phyloP scores from a whole-genome alignment of 2,113 vertebrate genomes.

The Sapajus apella region DNA sequence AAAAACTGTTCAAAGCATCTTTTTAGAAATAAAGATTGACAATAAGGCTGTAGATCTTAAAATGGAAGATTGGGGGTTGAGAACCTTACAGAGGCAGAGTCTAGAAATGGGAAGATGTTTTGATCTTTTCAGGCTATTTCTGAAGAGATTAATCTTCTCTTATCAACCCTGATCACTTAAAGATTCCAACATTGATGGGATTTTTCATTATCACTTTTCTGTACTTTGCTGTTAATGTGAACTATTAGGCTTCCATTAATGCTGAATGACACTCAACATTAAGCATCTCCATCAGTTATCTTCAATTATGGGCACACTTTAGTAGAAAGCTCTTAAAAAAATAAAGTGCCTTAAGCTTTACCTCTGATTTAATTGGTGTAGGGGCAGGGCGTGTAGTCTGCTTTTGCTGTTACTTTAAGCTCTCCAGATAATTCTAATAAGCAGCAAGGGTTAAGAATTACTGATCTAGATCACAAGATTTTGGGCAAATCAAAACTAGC shows the following conservation, averaged over 20 bases:
- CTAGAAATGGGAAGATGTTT: background rate
- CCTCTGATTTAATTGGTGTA: background rate
- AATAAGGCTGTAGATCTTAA: background rate
- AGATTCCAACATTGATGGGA: background rate
- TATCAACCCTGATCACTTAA: background rate
- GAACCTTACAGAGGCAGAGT: background rate
- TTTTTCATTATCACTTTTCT: background rate
- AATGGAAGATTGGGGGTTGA: background rate
- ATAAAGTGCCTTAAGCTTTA: background rate
- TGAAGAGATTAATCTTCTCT: background rate
- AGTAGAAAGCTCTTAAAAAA: constrained; percentile 7
- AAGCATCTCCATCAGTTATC: background rate
- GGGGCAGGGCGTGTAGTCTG: background rate
- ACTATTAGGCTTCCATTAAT: background rate
- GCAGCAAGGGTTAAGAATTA: background rate
- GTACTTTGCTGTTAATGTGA: background rate
- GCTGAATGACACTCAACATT: background rate
- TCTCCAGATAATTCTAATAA: background rate
- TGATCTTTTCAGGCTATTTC: constrained; percentile 22
- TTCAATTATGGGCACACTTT: background rate
- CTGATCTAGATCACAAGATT: background rate
- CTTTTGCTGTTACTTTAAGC: background rate
- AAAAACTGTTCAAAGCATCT: background rate
- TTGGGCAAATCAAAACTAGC: constrained; percentile 13
- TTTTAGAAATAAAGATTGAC: constrained; percentile 7